Conservation (phyloP, 1,140 invertebrate genomes). For the Aphis craccivora region DNA sequence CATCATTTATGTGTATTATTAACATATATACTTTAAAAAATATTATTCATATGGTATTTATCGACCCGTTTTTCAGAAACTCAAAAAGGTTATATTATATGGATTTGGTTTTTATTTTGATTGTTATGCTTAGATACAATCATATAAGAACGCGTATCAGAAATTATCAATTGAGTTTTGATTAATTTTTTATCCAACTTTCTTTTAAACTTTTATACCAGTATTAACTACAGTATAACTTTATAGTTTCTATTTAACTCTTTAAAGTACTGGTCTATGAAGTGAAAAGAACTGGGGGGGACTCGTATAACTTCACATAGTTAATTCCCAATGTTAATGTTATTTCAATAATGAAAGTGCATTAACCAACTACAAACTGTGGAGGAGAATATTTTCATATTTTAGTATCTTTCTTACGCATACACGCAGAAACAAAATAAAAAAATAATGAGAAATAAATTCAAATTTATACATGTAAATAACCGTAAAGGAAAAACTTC, state of each 20-base stretch:
- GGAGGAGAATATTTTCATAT: not conserved
- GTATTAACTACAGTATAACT: not conserved
- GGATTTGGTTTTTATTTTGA: not conserved
- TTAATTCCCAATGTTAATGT: not conserved
- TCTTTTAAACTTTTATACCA: not conserved
- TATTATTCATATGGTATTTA: no score
- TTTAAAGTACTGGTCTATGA: not conserved
- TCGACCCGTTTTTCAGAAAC: no score
- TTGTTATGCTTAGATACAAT: not conserved
- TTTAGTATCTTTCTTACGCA: not conserved
- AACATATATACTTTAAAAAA: no score
- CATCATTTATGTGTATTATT: no score
- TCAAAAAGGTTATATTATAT: no score
- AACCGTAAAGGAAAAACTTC: not conserved
- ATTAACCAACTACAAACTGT: not conserved
- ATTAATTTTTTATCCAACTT: not conserved
- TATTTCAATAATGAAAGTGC: not conserved
- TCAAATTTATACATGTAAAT: not conserved
- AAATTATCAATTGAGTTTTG: not conserved
- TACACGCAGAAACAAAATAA: not conserved
- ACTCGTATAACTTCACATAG: not conserved
- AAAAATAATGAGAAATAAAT: not conserved
- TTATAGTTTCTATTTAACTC: not conserved
- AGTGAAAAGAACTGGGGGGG: no score
- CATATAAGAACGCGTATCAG: no score